Evolutionary conservation across 2,888 invertebrate species (phyloP), one percentile per base, ranked within the genome.

Genomic region (Standfussiana lucernea): DNA sequence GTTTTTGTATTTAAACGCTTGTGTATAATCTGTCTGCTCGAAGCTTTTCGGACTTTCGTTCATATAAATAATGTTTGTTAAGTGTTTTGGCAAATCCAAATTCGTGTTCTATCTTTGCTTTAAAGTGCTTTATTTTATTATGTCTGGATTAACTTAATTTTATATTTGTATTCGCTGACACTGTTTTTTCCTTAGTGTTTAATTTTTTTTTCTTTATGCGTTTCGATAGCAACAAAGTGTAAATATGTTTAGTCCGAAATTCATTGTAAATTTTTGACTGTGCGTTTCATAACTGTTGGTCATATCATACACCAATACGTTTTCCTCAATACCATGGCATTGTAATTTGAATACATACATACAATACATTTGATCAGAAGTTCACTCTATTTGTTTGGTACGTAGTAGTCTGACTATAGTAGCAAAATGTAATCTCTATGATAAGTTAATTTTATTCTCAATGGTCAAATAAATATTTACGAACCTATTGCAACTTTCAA

Each of bases 371-470:
- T 37, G 45, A 70, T 70, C 53, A n/a, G 21, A 77, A 64, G 21
- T 40, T 53, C 15, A 6, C 37, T 47, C 37, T 21, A 42, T n/a
- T 47, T 75, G 15, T 37, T 68, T 53, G 15, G 28, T 37, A 53
- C 11, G 10, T 18, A 50, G 10, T 50, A 62, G 61, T 77, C 68
- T 61, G 35, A 62, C 61, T 47, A 18, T 32, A 24, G 32, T 10
- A 37, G 45, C 73, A 18, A 32, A 50, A 69, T 72, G 42, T 69
- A 50, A 62, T 76, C 24, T 77, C 15, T 77, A 77, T 71, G 77
- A 56, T 77, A 77, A 78, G 71, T 56, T 47, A 77, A 78, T 78
- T 78, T 77, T 77, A 78, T 64, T 64, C 45, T 64, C 53, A n/a
- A 15, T 40, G 64, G 71, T 77, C 77, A 77, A 40, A 78, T 64